Conservation (phyloP, 2,888 invertebrate genomes). For the Microchrysa polita region DNA sequence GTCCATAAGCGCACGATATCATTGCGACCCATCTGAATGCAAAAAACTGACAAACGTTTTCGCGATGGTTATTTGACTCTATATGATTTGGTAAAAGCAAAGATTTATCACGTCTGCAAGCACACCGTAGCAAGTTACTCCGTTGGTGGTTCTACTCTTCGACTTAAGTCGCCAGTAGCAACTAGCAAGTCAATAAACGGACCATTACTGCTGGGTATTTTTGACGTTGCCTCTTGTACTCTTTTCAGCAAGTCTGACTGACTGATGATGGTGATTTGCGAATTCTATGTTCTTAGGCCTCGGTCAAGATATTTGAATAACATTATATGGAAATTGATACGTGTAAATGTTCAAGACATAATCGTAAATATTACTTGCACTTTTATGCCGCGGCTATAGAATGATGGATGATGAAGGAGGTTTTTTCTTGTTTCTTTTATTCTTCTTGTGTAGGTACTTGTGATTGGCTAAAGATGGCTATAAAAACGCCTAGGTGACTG, state of each 20-base stretch:
- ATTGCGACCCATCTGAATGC: slow-evolving; percentile 17
- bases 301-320: too few relatives aligned
- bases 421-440: not conserved
- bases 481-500: not conserved
- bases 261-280: not conserved
- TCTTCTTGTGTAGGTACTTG: not conserved
- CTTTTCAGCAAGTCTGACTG: not conserved
- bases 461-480: not conserved
- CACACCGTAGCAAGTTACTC: not conserved
- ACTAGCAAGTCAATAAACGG: slow-evolving; percentile 1
- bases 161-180: not conserved
- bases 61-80: not conserved
- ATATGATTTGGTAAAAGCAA: not conserved
- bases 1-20: not conserved
- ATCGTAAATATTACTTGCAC: slow-evolving; percentile 3
- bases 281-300: not conserved
- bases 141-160: not conserved
- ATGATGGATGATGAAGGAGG: not conserved
- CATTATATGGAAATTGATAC: not conserved
- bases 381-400: not conserved
- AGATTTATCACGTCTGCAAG: not conserved
- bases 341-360: not conserved
- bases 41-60: not conserved
- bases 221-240: not conserved
- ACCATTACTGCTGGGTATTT: not conserved